Evolutionary conservation across 1,140 invertebrate genomes (phyloP), one percentile per base, ranked within the genome.

Genomic region (Carposina sasakii): DNA sequence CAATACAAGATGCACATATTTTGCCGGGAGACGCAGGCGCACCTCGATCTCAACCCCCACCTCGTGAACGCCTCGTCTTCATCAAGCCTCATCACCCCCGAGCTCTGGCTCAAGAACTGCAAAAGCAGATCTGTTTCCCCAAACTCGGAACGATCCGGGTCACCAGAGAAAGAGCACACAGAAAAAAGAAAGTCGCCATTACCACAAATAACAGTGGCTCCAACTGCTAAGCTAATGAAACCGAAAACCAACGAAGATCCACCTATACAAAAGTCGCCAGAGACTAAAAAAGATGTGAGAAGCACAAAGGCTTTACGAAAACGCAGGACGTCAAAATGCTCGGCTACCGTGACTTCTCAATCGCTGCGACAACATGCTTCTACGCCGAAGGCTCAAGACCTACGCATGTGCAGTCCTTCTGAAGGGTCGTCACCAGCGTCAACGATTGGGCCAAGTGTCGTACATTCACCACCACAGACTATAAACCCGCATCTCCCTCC

Each of bases 1-100:
- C 95, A 96, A 77, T 97, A 96, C 85, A 97, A 97, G 86, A 96
- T 97, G 94, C 94, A 96, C 70, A 96, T 96, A 54, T 97, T 97
- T 76, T 96, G 95, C 82, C 90, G 92, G 20, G 95, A 96, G 79
- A 96, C 95, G 2, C 91, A 95, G 76, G 93, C 94, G 1, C 94
- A 96, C 74, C 88, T 96, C 30, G 92, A 95, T 70, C 89, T 95
- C 55, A 93, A 95, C 66, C 91, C 91, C 0, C 91, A 93, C 67
- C 67, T 92, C 28, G 83, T 85, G 19, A 86, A 76, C 42, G 76
- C 83, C 5, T 68, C 84, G 4, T 76, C 86, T 0, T 69, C 81
- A 2, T 78, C 82, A 13, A 85, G 87, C 49, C 85, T 96, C 6
- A 96, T 96, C 37, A 96, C 94, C 0, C 95, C 95, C 0, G 95